phyloP scores from a whole-genome alignment of 1,140 invertebrate species.

The Hyles vespertilio region DNA sequence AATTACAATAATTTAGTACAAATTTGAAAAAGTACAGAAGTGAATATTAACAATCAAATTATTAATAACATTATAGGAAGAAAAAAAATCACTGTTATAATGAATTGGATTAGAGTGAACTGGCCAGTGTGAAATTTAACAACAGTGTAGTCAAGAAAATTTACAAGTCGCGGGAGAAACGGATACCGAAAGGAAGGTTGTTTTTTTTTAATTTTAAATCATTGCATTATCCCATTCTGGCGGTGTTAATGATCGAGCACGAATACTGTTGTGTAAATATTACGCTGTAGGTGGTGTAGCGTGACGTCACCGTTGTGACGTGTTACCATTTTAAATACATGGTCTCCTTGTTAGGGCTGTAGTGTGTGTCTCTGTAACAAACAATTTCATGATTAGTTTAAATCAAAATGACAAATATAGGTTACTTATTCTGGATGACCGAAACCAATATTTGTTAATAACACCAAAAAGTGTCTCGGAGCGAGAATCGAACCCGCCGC shows the following conservation, averaged over 20 bases:
- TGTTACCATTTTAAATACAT: conserved; percentile 52
- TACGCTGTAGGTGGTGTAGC: conserved; percentile 27
- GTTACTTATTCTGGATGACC: too few species aligned
- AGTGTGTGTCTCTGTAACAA: conserved; percentile 69
- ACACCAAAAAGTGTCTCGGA: too few species aligned
- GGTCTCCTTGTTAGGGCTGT: conserved; percentile 61
- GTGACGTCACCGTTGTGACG: conserved; percentile 33
- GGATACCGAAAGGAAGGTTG: conserved; percentile 11
- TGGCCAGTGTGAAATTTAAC: conserved; percentile 12
- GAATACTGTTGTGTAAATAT: conserved; percentile 63
- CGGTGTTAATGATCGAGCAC: conserved; percentile 61
- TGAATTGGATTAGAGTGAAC: conserved; percentile 6
- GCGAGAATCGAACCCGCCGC: too few species aligned
- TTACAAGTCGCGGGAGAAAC: conserved; percentile 7
- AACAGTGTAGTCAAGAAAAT: conserved; percentile 13
- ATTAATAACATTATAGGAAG: not conserved
- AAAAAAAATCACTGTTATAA: conserved; percentile 1
- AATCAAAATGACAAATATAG: too few species aligned
- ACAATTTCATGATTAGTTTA: conserved; percentile 6
- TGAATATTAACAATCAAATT: not conserved
- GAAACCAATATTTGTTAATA: too few species aligned
- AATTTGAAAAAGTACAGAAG: not conserved
- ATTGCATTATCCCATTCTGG: conserved; percentile 61
- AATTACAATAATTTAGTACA: not conserved
- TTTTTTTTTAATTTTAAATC: conserved; percentile 6